These are phyloP conservation scores for Platygyra sinensis DNA, from an alignment of 64 coral and sea anemone genomes.

Conservation along the genomic window DNA sequence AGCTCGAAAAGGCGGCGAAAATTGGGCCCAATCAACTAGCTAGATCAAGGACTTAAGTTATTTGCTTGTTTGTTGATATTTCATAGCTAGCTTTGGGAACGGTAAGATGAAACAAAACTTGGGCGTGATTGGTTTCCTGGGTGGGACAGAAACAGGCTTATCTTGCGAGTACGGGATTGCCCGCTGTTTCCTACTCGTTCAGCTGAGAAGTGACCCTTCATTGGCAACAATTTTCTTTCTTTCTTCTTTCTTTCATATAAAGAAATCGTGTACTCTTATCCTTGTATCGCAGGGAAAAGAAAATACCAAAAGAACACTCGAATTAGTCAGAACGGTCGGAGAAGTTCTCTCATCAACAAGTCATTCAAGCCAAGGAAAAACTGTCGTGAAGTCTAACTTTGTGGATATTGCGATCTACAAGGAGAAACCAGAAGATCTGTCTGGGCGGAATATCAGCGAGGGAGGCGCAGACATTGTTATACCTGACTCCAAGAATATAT, in stretches of 20 bases:
- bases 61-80: too few species aligned
- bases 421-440: slow-evolving; percentile 3
- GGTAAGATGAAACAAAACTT: too few species aligned
- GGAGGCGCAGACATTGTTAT: slow-evolving; percentile 15
- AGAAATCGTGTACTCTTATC: background rate
- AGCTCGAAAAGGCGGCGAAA: too few species aligned
- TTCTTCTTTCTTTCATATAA: too few species aligned
- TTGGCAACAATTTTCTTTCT: background rate
- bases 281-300: background rate
- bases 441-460: slow-evolving; percentile 10
- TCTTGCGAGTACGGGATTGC: background rate
- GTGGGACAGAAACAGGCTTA: background rate
- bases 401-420: slow-evolving; percentile 44
- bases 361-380: background rate
- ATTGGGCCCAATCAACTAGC: too few species aligned
- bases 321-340: background rate
- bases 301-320: background rate
- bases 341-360: background rate
- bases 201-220: background rate
- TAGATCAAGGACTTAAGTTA: too few species aligned
- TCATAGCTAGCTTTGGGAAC: too few species aligned
- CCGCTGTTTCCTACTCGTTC: too few species aligned
- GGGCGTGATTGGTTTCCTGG: background rate
- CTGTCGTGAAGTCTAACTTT: slow-evolving; percentile 11
- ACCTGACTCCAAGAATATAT: slow-evolving; percentile 19